Conservation (phyloP, 2,113 vertebrate species). For the Antigone vipio region DNA sequence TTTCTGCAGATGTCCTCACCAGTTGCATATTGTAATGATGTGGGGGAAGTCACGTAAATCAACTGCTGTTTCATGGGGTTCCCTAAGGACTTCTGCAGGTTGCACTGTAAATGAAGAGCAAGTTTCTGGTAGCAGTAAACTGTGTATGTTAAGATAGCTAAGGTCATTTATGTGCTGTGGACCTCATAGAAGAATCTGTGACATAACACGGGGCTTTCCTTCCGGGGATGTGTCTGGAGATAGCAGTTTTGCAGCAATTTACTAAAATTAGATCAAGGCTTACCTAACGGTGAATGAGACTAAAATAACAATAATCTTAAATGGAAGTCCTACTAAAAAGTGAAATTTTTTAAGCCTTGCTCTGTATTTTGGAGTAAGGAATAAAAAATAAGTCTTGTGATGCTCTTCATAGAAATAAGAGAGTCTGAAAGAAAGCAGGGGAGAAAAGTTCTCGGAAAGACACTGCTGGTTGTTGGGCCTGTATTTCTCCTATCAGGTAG, state of each 20-base stretch:
- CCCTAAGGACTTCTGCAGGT: not conserved
- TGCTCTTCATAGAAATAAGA: not conserved
- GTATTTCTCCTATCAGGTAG: not conserved
- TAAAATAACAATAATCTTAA: not conserved
- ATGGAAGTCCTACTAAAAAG: not conserved
- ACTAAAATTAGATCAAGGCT: not conserved
- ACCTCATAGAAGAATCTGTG: not conserved
- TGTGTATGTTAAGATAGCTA: not conserved
- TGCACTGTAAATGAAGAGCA: not conserved
- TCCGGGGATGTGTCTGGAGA: not conserved
- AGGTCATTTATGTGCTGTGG: not conserved
- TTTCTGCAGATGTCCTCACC: not conserved
- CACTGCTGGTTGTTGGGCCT: not conserved
- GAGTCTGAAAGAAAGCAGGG: not conserved
- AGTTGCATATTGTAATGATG: not conserved
- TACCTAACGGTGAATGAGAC: not conserved
- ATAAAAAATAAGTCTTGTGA: not conserved
- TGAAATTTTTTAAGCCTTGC: not conserved
- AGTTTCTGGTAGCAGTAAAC: not conserved
- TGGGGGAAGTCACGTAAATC: not conserved
- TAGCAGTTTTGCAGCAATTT: not conserved
- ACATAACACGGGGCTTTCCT: not conserved
- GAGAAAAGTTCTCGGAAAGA: not conserved
- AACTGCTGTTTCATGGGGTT: not conserved
- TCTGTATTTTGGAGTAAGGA: not conserved